Percentiles rank a stretch among this genome's conserved stretches.
phyloP scores from a whole-genome alignment of 2,888 invertebrate genomes.

The Drosophila neonasuta region DNA sequence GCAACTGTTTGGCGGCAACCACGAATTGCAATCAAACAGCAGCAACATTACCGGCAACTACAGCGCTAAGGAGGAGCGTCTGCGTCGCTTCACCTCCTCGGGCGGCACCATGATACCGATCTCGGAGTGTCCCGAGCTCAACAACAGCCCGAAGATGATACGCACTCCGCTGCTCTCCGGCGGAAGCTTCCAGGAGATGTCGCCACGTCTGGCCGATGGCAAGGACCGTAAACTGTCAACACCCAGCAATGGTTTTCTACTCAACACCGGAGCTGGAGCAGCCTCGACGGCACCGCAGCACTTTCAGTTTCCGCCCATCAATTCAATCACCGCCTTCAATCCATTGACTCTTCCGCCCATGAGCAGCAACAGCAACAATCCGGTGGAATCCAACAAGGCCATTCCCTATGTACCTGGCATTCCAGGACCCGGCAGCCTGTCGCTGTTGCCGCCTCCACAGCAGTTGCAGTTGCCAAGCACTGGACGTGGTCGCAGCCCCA shows the following conservation, averaged over 20 bases:
- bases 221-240: conserved; percentile 58
- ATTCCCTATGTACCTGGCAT: conserved; percentile 94
- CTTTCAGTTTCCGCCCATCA: conserved; percentile 87
- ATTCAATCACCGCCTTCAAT: conserved; percentile 88
- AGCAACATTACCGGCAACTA: not conserved
- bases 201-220: conserved; percentile 69
- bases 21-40: conserved; percentile 66
- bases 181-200: conserved; percentile 87
- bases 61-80: conserved; percentile 70
- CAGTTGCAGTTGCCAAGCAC: conserved; percentile 66
- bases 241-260: conserved; percentile 27
- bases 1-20: conserved; percentile 34
- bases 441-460: conserved; percentile 81
- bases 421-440: conserved; percentile 88
- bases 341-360: conserved; percentile 86
- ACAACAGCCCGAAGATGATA: conserved; percentile 88
- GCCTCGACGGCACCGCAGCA: conserved; percentile 76
- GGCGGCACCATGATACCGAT: conserved; percentile 85
- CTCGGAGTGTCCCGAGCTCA: conserved; percentile 84
- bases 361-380: conserved; percentile 70
- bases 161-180: conserved; percentile 92
- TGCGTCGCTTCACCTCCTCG: conserved; percentile 79
- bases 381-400: conserved; percentile 85
- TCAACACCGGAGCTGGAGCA: conserved; percentile 69
- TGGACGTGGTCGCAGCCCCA: conserved; percentile 72